Evolutionary conservation across 2,113 vertebrate genomes (phyloP).

Genomic region (Oxyruncus cristatus): DNA sequence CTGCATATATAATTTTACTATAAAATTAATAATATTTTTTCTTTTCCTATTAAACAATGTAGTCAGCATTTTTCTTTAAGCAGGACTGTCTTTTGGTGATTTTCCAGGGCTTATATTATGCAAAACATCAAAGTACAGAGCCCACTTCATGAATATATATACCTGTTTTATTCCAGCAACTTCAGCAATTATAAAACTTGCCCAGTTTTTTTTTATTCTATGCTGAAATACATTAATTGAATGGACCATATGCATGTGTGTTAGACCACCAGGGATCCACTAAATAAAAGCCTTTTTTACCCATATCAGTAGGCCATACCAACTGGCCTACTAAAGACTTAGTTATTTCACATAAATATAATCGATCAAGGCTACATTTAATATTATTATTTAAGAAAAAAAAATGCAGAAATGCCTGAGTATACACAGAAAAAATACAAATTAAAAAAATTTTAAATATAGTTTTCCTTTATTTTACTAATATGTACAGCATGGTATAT

Average conservation of each 20-base stretch:
- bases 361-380: neutral
- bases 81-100: neutral
- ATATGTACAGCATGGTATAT: neutral
- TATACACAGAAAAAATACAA: neutral
- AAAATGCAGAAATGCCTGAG: neutral
- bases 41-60: slow-evolving; percentile 17
- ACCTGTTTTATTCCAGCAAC: neutral
- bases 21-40: slow-evolving; percentile 24
- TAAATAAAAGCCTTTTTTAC: neutral
- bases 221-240: neutral
- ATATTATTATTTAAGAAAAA: neutral
- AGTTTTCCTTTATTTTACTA: neutral
- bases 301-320: neutral
- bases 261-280: neutral
- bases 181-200: slow-evolving; percentile 24
- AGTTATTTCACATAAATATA: neutral
- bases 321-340: neutral
- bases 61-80: slow-evolving; percentile 28
- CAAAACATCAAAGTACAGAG: slow-evolving; percentile 6
- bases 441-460: neutral
- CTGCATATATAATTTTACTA: slow-evolving; percentile 29
- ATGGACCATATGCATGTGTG: fast-evolving
- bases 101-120: neutral
- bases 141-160: neutral
- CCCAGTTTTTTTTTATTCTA: neutral